Base-by-base conservation (phyloP, 2,797 vertebrate species). In the Enoplosus armatus region DNA sequence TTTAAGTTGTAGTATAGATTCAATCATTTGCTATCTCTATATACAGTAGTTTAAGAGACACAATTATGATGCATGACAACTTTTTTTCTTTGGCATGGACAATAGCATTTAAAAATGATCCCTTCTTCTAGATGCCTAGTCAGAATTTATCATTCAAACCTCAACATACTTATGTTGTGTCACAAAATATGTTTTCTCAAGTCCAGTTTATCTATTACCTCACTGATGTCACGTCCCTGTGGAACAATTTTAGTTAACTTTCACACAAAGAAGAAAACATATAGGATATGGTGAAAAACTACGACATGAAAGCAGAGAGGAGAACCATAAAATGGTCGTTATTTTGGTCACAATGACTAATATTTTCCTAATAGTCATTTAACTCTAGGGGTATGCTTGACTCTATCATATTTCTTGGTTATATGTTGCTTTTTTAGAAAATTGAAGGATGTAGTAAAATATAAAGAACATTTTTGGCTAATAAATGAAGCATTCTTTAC, bases 331-430 rank as follows among this genome's bases (percentile, higher is more conserved):
- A 80, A 88, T 90, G 87, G 85, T 89, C 67, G 43, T 82, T 79
- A 76, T 78, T 82, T 90, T 90, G 88, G 86, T 92, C 87, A 92
- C 77, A 91, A 89, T 92, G 91, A 93, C 92, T 87, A 71, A 84
- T 84, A 80, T 86, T 88, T 89, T 88, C 79, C 59, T 77, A 68
- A 61, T 72, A 71, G 54, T 81, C 68, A 76, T 87, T 86, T 69
- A 54, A 88, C 62, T 81, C 48, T 75, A 68, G 61, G 59, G 1
- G 66, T 77, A 76, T 63, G 63, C 77, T 86, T 85, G 75, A 72
- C 24, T 85, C 63, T 75, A 73, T 64, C 33, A 79, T 82, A 81
- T 67, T 74, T 85, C 62, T 84, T 74, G 43, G 50, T 74, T 70
- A 82, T 29, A 75, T 87, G 64, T 80, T 79, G 67, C 27, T 80